Percentiles rank a stretch among this genome's conserved stretches.
These are phyloP conservation scores for Actinostola sp. DNA, from an alignment of 92 coral and sea anemone genomes.

Conservation along the genomic window DNA sequence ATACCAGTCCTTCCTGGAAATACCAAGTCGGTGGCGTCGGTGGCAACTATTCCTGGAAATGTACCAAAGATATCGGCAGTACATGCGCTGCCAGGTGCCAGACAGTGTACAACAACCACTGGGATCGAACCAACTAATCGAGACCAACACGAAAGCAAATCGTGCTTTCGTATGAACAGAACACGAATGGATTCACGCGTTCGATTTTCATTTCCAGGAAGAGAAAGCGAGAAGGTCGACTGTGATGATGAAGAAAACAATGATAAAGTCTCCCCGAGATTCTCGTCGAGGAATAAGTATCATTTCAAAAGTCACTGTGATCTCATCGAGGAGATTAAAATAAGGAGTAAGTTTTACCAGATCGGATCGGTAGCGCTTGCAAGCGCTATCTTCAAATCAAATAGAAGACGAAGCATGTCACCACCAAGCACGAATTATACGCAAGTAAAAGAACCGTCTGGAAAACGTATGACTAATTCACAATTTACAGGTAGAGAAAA, in stretches of 20 bases:
- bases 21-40: background rate
- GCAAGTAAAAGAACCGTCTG: background rate
- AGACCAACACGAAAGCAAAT: background rate
- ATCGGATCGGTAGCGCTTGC: conserved; percentile 23
- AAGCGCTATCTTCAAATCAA: conserved; percentile 21
- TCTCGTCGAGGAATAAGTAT: background rate
- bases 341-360: conserved; percentile 18
- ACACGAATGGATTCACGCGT: conserved; percentile 1
- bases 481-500: background rate
- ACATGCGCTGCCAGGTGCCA: background rate
- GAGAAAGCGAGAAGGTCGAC: background rate
- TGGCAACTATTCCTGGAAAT: background rate
- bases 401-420: no score
- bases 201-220: conserved; percentile 18
- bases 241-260: background rate
- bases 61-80: conserved; percentile 2
- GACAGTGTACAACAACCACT: background rate
- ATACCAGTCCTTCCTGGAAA: background rate
- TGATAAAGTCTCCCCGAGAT: background rate
- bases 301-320: background rate
- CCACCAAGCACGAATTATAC: background rate
- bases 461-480: no score
- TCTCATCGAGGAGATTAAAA: conserved; percentile 7
- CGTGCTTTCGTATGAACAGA: conserved; percentile 5
- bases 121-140: background rate